Percentiles rank a stretch among this genome's conserved stretches.
Evolutionary conservation across 2,797 vertebrate genomes (phyloP).

Genomic region (Catharus ustulatus): DNA sequence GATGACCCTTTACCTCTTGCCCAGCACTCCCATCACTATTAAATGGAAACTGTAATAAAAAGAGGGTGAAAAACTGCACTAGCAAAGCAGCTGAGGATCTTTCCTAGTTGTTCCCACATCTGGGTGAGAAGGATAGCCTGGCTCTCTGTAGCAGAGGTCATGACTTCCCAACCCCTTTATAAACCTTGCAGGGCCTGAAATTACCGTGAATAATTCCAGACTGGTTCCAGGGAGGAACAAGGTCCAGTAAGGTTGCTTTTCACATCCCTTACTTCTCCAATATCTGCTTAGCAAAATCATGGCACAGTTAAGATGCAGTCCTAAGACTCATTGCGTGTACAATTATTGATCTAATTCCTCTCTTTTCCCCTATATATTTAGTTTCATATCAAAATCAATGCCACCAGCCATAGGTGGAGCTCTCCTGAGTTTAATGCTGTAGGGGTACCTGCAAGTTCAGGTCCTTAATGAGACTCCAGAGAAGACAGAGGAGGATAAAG

Average conservation of each 20-base stretch:
- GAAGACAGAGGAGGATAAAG: neutral
- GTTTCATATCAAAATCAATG: neutral
- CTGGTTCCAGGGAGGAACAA: neutral
- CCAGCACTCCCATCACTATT: neutral
- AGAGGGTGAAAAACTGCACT: neutral
- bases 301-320: neutral
- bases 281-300: neutral
- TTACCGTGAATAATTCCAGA: neutral
- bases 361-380: neutral
- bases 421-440: neutral
- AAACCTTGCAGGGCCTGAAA: neutral
- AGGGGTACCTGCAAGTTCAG: neutral
- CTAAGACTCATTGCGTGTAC: rapidly evolving
- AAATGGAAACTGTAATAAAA: neutral
- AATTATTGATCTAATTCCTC: neutral
- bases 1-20: neutral
- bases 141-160: neutral
- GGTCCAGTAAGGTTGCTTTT: neutral
- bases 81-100: neutral
- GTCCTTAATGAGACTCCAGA: neutral
- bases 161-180: neutral
- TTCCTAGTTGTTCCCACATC: neutral
- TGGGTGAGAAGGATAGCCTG: neutral
- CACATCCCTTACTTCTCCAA: neutral
- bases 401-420: neutral